Evolutionary conservation across 2,797 vertebrate genomes (phyloP), one percentile per base, ranked within the genome.

Genomic region (Leptoclinus maculatus): DNA sequence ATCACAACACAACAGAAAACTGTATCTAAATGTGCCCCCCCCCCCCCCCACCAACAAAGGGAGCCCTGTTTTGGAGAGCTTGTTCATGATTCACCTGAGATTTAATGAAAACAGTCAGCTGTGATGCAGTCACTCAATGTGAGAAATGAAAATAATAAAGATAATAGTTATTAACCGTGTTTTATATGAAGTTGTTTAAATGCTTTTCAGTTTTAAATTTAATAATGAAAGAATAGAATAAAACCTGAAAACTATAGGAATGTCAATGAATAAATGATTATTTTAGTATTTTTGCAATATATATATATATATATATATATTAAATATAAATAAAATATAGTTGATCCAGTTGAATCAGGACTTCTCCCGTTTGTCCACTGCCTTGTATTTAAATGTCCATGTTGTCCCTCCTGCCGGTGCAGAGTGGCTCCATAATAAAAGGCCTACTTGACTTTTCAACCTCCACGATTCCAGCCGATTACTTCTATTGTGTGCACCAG

Each of bases 401-500:
- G 66, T 60, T 66, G 53, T 57, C 65, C 51, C 80, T 79, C 10
- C 82, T 82, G 79, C 64, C 78, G 66, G 67, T 69, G 67, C 78
- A 67, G 34, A 78, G 72, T 59, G 47, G 59, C 81, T 87, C 71
- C 83, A 71, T 32, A 83, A 87, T 77, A 88, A 91, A 89, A 93
- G 90, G 76, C 89, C 90, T 90, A 78, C 91, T 95, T 95, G 95
- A 95, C 94, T 94, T 95, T 94, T 95, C 91, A 94, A 95, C 95
- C 95, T 89, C 86, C 80, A 69, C 82, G 75, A 95, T 95, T 95
- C 94, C 94, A 86, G 84, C 71, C 90, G 90, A 96, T 94, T 95
- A 86, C 87, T 77, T 81, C 94, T 83, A 88, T 95, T 96, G 93
- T 95, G 86, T 41, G 41, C 57, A 10, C 59, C 87, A 82, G 78